Conservation (phyloP, 2,888 invertebrate species). For the Xiphydria camelus region DNA sequence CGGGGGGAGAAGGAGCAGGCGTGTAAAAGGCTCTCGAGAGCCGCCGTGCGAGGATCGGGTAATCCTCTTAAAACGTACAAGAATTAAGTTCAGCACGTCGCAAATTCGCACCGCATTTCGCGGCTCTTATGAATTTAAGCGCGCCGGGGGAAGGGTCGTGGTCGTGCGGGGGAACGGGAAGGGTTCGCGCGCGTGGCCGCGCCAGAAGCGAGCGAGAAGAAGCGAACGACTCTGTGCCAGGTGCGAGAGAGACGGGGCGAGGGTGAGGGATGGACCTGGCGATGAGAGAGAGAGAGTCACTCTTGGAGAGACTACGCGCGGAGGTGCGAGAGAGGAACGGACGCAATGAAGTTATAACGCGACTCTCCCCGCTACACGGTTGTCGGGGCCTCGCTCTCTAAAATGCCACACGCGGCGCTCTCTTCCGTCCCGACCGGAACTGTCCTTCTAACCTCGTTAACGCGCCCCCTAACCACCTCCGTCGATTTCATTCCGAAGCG, state of each 20-base stretch:
- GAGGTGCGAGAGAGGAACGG: too few relatives aligned
- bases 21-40: too few relatives aligned
- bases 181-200: conserved; percentile 16
- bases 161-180: conserved; percentile 25
- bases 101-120: conserved; percentile 50
- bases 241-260: neutral
- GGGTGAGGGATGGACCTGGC: neutral
- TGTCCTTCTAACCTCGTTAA: conserved; percentile 36
- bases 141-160: conserved; percentile 13
- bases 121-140: conserved; percentile 50
- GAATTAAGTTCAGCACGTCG: conserved; percentile 48
- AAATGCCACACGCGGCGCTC: conserved; percentile 14
- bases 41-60: too few relatives aligned
- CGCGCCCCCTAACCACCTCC: conserved; percentile 21
- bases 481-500: conserved; percentile 41
- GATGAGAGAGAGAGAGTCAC: conserved; percentile 2
- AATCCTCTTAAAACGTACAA: conserved; percentile 47
- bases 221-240: neutral
- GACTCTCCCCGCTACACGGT: conserved; percentile 22
- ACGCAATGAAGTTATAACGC: conserved; percentile 34
- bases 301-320: too few relatives aligned
- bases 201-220: neutral
- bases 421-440: conserved; percentile 21
- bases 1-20: too few relatives aligned
- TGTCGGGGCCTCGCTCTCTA: conserved; percentile 16